These are phyloP conservation scores for Itoplectis maculator DNA, from an alignment of 2,888 invertebrate species.

Conservation along the genomic window DNA sequence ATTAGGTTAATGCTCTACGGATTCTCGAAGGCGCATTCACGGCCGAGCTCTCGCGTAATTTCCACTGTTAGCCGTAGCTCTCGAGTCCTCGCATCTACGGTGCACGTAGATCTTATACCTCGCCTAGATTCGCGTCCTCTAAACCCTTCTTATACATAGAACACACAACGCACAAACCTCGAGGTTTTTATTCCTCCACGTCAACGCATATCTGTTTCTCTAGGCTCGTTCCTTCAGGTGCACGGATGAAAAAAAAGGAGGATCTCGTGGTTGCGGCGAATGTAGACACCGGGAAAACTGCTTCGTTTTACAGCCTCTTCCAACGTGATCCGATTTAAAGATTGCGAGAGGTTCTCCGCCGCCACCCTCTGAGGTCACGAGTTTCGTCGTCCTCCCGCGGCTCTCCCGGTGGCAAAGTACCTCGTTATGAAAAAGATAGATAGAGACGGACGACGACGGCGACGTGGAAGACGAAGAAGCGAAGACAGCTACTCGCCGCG, in stretches of 20 bases:
- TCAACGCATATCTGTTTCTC: slow-evolving; percentile 47
- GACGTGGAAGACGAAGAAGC: no score
- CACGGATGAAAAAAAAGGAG: slow-evolving; percentile 27
- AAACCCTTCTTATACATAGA: slow-evolving; percentile 3
- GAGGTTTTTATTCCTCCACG: slow-evolving; percentile 17
- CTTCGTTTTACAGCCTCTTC: slow-evolving; percentile 66
- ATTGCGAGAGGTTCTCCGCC: slow-evolving; percentile 58
- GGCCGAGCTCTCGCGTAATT: slow-evolving; percentile 44
- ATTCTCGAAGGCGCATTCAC: slow-evolving; percentile 67
- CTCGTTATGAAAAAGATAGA: slow-evolving; percentile 67
- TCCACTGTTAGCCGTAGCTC: slow-evolving; percentile 48
- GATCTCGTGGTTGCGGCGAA: slow-evolving; percentile 11
- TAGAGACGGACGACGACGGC: neutral
- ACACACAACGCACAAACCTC: slow-evolving; percentile 13
- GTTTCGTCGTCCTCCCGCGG: slow-evolving; percentile 35
- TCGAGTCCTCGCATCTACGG: slow-evolving; percentile 35
- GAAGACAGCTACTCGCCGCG: neutral
- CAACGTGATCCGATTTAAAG: slow-evolving; percentile 72
- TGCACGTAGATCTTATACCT: slow-evolving; percentile 13
- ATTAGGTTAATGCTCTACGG: slow-evolving; percentile 72
- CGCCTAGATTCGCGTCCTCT: neutral
- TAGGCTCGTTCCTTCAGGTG: slow-evolving; percentile 20
- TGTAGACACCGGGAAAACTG: slow-evolving; percentile 44
- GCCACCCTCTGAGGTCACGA: slow-evolving; percentile 4
- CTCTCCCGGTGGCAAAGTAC: slow-evolving; percentile 61